Evolutionary conservation across 2,797 vertebrate genomes (phyloP).

Genomic region (Pygocentrus nattereri): DNA sequence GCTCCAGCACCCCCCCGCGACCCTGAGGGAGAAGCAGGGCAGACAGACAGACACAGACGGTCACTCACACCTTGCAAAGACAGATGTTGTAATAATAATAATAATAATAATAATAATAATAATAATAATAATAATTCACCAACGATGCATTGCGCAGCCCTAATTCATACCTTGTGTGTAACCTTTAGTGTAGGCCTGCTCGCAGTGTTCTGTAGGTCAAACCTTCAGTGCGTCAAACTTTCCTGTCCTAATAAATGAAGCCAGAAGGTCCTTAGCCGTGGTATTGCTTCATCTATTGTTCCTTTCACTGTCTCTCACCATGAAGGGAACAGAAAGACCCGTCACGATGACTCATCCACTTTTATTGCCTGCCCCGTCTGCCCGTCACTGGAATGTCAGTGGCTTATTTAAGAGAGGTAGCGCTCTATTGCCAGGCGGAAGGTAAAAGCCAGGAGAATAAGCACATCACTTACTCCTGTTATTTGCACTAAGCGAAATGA

Average conservation of each 20-base stretch:
- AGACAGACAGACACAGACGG: too few relatives aligned
- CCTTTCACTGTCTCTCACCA: background rate
- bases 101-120: too few relatives aligned
- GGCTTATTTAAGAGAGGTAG: background rate
- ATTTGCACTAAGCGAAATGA: conserved; percentile 6
- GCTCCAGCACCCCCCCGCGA: too few relatives aligned
- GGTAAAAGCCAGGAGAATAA: background rate
- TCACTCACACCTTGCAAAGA: too few relatives aligned
- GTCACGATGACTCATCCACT: conserved; percentile 23
- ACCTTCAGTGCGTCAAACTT: background rate
- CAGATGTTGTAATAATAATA: too few relatives aligned
- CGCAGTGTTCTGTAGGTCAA: background rate
- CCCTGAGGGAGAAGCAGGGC: too few relatives aligned
- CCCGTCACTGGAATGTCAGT: conserved; percentile 2
- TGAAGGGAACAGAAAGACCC: background rate
- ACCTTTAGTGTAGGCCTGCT: background rate
- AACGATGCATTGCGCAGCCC: background rate
- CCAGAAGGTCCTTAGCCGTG: background rate
- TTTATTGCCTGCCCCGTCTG: conserved; percentile 8
- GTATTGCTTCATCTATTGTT: background rate
- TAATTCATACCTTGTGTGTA: background rate
- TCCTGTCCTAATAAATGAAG: background rate
- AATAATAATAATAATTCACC: too few relatives aligned
- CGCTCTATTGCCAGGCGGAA: background rate
- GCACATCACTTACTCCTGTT: background rate